Base-by-base conservation (phyloP, 2,113 vertebrate genomes). In the Craseonycteris thonglongyai region DNA sequence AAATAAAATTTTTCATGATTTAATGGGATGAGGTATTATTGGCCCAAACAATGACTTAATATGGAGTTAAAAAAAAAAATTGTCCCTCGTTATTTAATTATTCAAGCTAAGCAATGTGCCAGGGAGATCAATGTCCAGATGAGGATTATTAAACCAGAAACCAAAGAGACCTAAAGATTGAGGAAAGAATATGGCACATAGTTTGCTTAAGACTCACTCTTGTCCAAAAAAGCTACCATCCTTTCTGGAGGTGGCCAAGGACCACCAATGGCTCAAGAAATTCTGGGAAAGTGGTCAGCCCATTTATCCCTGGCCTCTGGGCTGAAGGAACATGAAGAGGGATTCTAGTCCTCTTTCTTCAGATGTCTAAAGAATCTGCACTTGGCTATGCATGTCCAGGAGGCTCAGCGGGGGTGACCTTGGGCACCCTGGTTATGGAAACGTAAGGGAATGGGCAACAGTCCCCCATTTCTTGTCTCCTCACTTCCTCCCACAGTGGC, bases 1-100 rank as follows among this genome's bases (percentile, higher is more conserved):
- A 97, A 96, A 76, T 45, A 86, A 78, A 95, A 90, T 89, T 76
- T 58, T 81, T 74, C 30, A 38, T 5, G 5, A 88, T 92, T 90
- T 90, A 93, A 80, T 88, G 51, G 24, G 16, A 92, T 51, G 51
- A 97, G 71, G 0, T 72, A 35, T 42, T 15, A 91, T 80, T 90
- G 49, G 59, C 40, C 33, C 81, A 83, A 78, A 72, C 2, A 58
- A 71, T 40, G 11, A 90, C 33, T 87, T 58, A 63, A 58, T 69
- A 87, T 33, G 22, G 40, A 65, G 51, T 54, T 68, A 1, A 65
- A 91, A 18, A 71, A 91, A 16, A 58, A 89, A 38, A 79, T 3
- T 58, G 21, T 71, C 40, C 15, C 3, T 6, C n/a, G 12, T 74
- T 58, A 54, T 33, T 56, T 56, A 78, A 49, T 69, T 63, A 78